Conservation (phyloP, 2,797 vertebrate species). For the Propithecus deckenii region DNA sequence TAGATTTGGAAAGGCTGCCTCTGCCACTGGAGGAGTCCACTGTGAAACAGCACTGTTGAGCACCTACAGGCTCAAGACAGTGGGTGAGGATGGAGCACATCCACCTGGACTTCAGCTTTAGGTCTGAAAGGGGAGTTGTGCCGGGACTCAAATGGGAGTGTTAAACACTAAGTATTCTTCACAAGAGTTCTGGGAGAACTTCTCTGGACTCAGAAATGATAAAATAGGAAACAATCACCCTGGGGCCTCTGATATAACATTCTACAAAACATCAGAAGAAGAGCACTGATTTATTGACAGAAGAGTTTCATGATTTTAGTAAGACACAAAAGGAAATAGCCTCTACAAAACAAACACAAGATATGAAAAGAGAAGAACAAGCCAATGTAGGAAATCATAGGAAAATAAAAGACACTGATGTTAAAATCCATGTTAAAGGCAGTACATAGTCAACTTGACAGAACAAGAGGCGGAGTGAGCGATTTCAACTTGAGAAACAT, state of each 20-base stretch:
- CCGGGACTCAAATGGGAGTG: background rate
- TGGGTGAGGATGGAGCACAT: fast-evolving
- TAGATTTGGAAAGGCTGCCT: background rate
- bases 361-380: background rate
- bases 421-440: background rate
- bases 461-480: background rate
- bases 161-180: background rate
- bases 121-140: background rate
- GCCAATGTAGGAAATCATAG: background rate
- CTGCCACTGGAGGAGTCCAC: fast-evolving
- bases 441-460: background rate
- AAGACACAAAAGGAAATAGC: no score
- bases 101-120: background rate
- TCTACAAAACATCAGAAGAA: background rate
- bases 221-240: background rate
- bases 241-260: background rate
- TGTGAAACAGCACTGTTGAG: background rate
- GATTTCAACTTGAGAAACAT: background rate
- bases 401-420: background rate
- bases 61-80: background rate
- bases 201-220: background rate
- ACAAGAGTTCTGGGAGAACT: background rate
- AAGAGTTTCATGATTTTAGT: background rate
- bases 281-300: background rate
- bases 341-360: background rate